These are phyloP conservation scores for Lochmaea capreae DNA, from an alignment of 2,888 invertebrate species.

Conservation along the genomic window DNA sequence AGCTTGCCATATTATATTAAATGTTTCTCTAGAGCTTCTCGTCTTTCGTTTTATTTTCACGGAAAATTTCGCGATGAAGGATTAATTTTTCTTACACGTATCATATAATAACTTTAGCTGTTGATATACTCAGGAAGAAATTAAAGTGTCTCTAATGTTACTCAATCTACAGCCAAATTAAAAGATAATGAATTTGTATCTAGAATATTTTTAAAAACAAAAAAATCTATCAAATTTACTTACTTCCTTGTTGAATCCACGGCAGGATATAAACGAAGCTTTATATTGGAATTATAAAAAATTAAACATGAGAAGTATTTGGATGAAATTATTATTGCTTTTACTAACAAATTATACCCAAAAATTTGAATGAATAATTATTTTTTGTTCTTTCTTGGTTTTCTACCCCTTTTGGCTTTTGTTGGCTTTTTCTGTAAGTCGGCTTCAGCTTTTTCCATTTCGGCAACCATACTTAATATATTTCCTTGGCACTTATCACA, in stretches of 20 bases:
- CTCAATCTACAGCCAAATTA: too few relatives aligned
- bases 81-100: constrained; percentile 19
- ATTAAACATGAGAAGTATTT: too few relatives aligned
- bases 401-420: neutral
- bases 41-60: constrained; percentile 34
- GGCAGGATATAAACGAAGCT: too few relatives aligned
- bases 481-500: neutral
- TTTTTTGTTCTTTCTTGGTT: neutral
- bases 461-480: neutral
- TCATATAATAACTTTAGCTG: constrained; percentile 2
- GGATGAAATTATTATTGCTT: too few relatives aligned
- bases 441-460: neutral
- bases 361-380: neutral
- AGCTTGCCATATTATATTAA: constrained; percentile 47
- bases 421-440: neutral
- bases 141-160: too few relatives aligned
- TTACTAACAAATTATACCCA: neutral
- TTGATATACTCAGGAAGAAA: neutral
- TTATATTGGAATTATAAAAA: too few relatives aligned
- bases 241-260: too few relatives aligned
- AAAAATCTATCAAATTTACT: too few relatives aligned
- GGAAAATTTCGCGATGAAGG: constrained; percentile 20
- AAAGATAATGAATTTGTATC: too few relatives aligned
- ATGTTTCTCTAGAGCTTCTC: constrained; percentile 43
- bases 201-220: too few relatives aligned